phyloP scores from a whole-genome alignment of 2,888 invertebrate species.

The Glyphotaelius pellucidus region DNA sequence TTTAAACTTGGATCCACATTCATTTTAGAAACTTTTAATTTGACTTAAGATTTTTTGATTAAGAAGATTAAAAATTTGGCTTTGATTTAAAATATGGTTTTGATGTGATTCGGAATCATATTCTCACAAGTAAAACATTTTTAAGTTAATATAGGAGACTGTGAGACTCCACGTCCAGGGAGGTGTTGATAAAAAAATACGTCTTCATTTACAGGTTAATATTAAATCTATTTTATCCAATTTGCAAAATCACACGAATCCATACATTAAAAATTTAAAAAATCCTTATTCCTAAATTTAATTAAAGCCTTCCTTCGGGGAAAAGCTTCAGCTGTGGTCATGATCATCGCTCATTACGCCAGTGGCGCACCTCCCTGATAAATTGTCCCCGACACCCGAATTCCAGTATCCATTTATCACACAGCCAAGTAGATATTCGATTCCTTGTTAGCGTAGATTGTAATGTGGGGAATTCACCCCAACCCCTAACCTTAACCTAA shows the following conservation, averaged over 20 bases:
- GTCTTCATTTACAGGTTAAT: too few relatives aligned
- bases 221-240: too few relatives aligned
- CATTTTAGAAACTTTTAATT: too few relatives aligned
- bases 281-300: not conserved
- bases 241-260: not conserved
- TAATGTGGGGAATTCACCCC: slow-evolving; percentile 37
- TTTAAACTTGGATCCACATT: too few relatives aligned
- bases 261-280: not conserved
- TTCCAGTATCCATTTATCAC: slow-evolving; percentile 61
- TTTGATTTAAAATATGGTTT: too few relatives aligned
- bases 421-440: slow-evolving; percentile 45
- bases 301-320: not conserved
- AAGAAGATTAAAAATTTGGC: too few relatives aligned
- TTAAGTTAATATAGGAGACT: too few relatives aligned
- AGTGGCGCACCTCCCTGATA: slow-evolving; percentile 36
- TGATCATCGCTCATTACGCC: not conserved
- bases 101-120: too few relatives aligned
- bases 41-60: too few relatives aligned
- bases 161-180: too few relatives aligned
- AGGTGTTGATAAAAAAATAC: too few relatives aligned
- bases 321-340: not conserved
- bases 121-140: too few relatives aligned
- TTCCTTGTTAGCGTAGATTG: slow-evolving; percentile 32
- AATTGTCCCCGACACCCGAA: slow-evolving; percentile 59
- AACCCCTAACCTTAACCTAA: not conserved